phyloP scores from a whole-genome alignment of 2,888 invertebrate species.

The Meganola albula region DNA sequence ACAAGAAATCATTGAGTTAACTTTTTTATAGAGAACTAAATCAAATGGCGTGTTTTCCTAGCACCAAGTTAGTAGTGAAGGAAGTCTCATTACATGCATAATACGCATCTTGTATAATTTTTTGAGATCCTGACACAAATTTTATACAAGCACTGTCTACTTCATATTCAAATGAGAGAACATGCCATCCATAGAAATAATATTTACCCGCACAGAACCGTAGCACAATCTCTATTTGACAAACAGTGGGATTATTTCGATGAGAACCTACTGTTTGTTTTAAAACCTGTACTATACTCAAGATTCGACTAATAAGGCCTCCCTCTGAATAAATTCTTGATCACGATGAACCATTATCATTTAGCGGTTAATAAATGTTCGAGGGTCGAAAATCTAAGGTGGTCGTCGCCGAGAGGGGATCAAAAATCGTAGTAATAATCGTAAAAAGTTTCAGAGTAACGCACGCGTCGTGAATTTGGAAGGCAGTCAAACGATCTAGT shows the following conservation, averaged over 20 bases:
- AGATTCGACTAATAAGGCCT: conserved; percentile 37
- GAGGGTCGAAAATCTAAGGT: conserved; percentile 54
- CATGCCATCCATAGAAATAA: conserved; percentile 17
- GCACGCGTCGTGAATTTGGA: conserved; percentile 62
- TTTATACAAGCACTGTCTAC: not conserved
- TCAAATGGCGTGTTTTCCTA: conserved; percentile 26
- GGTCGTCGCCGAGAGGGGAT: conserved; percentile 52
- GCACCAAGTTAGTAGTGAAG: no score
- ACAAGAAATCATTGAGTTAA: conserved; percentile 32
- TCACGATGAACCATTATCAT: conserved; percentile 60
- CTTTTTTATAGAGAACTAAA: conserved; percentile 36
- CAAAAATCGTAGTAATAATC: conserved; percentile 69
- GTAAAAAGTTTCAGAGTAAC: conserved; percentile 68
- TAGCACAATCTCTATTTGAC: conserved; percentile 21
- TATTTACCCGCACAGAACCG: conserved; percentile 22
- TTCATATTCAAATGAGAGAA: conserved; percentile 10
- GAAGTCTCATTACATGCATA: no score
- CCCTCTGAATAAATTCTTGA: conserved; percentile 50
- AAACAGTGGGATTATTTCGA: conserved; percentile 30
- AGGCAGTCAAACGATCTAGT: conserved; percentile 53
- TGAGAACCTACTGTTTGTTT: conserved; percentile 23
- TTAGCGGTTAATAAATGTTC: conserved; percentile 67
- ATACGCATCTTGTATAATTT: no score
- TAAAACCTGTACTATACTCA: conserved; percentile 25
- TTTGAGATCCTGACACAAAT: no score